Evolutionary conservation across 2,888 invertebrate genomes (phyloP).

Genomic region (Melieria crassipennis): DNA sequence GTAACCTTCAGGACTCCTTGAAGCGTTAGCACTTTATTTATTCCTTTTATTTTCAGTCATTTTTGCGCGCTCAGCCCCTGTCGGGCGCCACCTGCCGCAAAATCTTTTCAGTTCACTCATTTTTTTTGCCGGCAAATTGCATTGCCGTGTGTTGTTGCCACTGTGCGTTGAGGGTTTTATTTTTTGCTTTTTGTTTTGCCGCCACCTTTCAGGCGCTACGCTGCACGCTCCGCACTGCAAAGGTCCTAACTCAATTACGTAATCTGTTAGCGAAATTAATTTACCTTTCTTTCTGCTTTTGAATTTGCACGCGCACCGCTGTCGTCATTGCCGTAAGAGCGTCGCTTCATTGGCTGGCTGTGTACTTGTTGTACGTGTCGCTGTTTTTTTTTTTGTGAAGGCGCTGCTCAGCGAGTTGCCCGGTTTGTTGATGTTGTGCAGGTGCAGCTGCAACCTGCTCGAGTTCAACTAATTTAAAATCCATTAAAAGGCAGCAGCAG

Average conservation of each 20-base stretch:
- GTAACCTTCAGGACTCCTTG: neutral
- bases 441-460: no score
- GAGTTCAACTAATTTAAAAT: conserved; percentile 7
- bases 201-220: neutral
- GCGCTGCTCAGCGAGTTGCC: neutral
- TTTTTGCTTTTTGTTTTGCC: neutral
- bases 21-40: neutral
- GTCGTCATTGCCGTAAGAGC: no score
- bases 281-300: conserved; percentile 2
- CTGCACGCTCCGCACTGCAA: no score
- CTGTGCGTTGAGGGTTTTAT: no score
- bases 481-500: neutral
- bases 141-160: no score
- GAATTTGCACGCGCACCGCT: neutral
- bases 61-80: no score
- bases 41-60: no score
- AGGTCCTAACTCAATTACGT: conserved; percentile 1
- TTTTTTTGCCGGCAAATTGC: no score
- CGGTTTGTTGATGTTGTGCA: no score
- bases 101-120: no score
- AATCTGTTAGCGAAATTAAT: conserved; percentile 9
- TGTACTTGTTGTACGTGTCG: neutral
- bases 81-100: no score
- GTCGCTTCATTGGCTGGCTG: no score
- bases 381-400: neutral